A percentile compares a stretch with the other conserved stretches of the same genome.
Conservation (phyloP, 2,113 vertebrate species). For the Gavialis gangeticus region DNA sequence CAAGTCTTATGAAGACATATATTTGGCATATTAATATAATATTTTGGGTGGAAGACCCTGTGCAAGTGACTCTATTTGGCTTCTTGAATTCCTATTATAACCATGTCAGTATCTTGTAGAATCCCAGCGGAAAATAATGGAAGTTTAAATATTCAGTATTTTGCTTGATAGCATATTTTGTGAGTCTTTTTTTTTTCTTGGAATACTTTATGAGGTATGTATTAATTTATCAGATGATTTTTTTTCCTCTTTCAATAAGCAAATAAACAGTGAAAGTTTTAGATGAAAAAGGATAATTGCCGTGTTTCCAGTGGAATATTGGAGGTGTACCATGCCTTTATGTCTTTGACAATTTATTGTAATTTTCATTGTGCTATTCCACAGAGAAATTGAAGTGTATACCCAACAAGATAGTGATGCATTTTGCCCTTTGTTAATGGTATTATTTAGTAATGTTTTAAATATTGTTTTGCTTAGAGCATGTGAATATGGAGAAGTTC, state of each 20-base stretch:
- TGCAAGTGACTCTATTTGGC: neutral
- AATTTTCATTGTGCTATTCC: constrained; percentile 53
- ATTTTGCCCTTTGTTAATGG: constrained; percentile 23
- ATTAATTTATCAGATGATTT: neutral
- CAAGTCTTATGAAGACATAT: neutral
- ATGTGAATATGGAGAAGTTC: neutral
- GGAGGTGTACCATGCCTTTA: constrained; percentile 7
- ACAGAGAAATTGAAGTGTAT: constrained; percentile 31
- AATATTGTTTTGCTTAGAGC: neutral
- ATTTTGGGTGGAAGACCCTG: constrained; percentile 25
- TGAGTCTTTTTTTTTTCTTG: neutral
- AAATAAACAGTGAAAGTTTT: constrained; percentile 30
- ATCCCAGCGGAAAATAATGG: constrained; percentile 45
- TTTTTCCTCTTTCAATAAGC: neutral
- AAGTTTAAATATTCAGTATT: constrained; percentile 36
- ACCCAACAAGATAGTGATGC: neutral
- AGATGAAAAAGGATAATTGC: constrained; percentile 32
- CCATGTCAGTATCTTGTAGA: constrained; percentile 53
- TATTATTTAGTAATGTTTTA: constrained; percentile 28
- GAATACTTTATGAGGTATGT: neutral
- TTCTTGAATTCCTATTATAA: constrained; percentile 60
- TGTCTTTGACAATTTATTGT: constrained; percentile 56
- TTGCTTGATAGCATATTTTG: neutral
- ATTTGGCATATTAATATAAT: constrained; percentile 17
- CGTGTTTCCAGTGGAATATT: constrained; percentile 44